Base-by-base conservation (phyloP, 2,888 invertebrate genomes). In the Drosophila subquinaria region DNA sequence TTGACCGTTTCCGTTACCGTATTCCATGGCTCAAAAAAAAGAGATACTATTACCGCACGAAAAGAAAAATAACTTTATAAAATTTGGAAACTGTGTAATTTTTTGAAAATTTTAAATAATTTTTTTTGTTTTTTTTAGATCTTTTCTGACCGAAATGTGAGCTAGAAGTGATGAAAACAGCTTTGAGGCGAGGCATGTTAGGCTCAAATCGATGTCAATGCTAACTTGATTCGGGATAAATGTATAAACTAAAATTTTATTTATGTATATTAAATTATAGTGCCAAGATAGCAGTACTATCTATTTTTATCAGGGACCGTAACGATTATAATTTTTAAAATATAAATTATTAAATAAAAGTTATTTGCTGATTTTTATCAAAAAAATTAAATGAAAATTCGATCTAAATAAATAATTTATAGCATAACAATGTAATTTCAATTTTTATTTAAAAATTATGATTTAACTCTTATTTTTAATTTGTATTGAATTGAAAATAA, bases 111-210 rank as follows among this genome's bases (percentile, higher is more conserved):
- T 30, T 64, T 64, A n/a, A n/a, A n/a, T 10, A 42, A 30, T 27
- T 53, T 48, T 51, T 57, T 64, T 45, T 27, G 9, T 47, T 47
- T 17, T 56, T 63, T 35, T 48, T 35, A 36, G 50, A 4, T 69
- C 67, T 62, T 67, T 69, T 48, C 73, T 55, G 74, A 62, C 88
- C 83, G 76, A 86, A 84, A 86, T 40, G 36, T 56, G 33, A 55
- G 51, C 42, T 62, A 30, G 0, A 52, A 76, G 15, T 88, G 55
- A 62, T 1, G 4, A 13, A 6, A 6, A 2, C 0, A 5, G 4
- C 2, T n/a, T 10, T 0, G 15, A 23, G 1, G 0, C 11, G 1
- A 9, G 27, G n/a, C 30, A 36, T 15, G 8, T 42, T 23, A 6
- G 23, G 6, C n/a, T 23, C 43, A 38, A 74, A 20, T 56, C 53